Evolutionary conservation across 2,113 vertebrate species (phyloP), one percentile per base, ranked within the genome.

Genomic region (Otolemur garnettii): DNA sequence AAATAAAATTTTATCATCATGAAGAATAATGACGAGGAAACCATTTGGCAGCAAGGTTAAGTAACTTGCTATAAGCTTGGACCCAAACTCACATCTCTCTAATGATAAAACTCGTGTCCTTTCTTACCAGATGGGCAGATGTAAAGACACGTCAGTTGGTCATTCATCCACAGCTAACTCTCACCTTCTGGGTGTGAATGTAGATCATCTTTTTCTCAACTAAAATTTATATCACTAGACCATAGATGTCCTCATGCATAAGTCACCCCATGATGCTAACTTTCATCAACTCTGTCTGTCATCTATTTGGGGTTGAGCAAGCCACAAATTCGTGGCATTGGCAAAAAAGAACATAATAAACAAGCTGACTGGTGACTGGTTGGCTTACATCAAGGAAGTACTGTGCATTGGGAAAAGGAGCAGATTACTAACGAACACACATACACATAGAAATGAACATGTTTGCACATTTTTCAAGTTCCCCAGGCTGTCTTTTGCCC

Each of bases 301-400:
- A 66, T 0, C 1, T 5, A n/a, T 81, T 19, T 57, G 24, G 0
- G 1, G 3, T 2, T 35, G 5, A 33, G 19, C 2, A 75, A 94
- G 3, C 11, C 22, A 72, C 14, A 92, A 72, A 87, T 5, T 81
- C 60, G 72, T 79, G 6, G 35, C 45, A 24, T 10, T 93, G 62
- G 9, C 15, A 71, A 21, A 68, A 59, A 38, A 35, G 0, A 35
- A 55, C 11, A 42, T 35, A 9, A 50, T 38, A 30, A 33, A 53
- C 3, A 50, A 8, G 7, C 21, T 24, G 28, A 79, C 22, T 33
- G 4, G 2, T 71, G 33, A 60, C 4, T 42, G 35, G 17, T 24
- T 38, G 15, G 7, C 24, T 91, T 75, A 69, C 33, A 0, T 64
- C 4, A 80, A 42, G 38, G 57, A 90, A 66, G 64, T 77, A 72